Percentiles rank a stretch among this genome's conserved stretches.
Conservation (phyloP, 1,140 invertebrate species). For the Bombus vancouverensis region DNA sequence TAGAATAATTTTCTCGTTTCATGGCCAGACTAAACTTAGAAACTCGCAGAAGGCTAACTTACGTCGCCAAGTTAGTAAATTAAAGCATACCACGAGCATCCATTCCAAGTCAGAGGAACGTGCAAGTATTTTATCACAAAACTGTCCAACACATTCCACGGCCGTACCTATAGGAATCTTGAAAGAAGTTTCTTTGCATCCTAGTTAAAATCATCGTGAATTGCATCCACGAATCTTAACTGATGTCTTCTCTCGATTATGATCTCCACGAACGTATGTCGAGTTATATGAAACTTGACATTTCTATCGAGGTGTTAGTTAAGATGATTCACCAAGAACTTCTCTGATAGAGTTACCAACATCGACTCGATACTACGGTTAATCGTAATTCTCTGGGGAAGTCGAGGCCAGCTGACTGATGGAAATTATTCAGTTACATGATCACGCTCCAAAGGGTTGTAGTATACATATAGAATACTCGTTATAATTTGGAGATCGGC, state of each 20-base stretch:
- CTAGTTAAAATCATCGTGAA: too few relatives aligned
- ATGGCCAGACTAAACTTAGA: not conserved
- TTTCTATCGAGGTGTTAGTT: constrained; percentile 42
- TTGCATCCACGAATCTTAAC: not conserved
- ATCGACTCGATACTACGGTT: constrained; percentile 53
- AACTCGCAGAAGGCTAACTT: not conserved
- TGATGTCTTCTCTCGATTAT: constrained; percentile 2
- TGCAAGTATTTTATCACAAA: not conserved
- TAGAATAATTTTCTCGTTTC: not conserved
- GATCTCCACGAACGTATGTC: constrained; percentile 24
- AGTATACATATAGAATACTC: constrained; percentile 10
- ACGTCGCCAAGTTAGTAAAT: not conserved
- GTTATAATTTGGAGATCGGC: constrained; percentile 18
- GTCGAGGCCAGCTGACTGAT: constrained; percentile 40
- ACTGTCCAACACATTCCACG: not conserved
- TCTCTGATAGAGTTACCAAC: constrained; percentile 41
- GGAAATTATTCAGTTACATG: constrained; percentile 51
- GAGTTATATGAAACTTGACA: constrained; percentile 30
- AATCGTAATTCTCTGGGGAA: constrained; percentile 51
- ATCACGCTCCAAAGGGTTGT: constrained; percentile 33
- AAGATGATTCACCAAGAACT: constrained; percentile 56
- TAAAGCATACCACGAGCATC: not conserved
- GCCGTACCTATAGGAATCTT: too few relatives aligned
- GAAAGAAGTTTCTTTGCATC: not conserved
- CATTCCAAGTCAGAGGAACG: not conserved